These are phyloP conservation scores for Belgica antarctica DNA, from an alignment of 2,888 invertebrate genomes.

Conservation along the genomic window DNA sequence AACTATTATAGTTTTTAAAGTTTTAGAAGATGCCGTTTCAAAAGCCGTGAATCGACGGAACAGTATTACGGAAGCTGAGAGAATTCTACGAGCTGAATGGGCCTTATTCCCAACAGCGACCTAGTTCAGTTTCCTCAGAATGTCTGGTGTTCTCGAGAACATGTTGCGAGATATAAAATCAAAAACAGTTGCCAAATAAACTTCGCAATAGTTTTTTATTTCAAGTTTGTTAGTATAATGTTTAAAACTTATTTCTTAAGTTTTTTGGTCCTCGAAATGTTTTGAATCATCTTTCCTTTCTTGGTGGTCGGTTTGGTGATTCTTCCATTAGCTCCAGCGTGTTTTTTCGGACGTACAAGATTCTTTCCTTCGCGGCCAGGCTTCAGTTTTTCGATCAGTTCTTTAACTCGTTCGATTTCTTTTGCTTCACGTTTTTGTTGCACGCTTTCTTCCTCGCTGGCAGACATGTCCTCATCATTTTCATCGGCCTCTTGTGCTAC, in stretches of 20 bases:
- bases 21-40: too few relatives aligned
- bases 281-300: conserved; percentile 49
- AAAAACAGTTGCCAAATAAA: too few relatives aligned
- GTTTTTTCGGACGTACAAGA: conserved; percentile 16
- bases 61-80: too few relatives aligned
- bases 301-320: conserved; percentile 34
- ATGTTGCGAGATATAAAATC: too few relatives aligned
- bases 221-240: too few relatives aligned
- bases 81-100: too few relatives aligned
- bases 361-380: conserved; percentile 35
- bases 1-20: too few relatives aligned
- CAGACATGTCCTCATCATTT: conserved; percentile 47
- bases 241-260: conserved; percentile 48
- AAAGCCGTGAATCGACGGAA: too few relatives aligned
- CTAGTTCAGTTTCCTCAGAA: too few relatives aligned
- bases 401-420: conserved; percentile 46
- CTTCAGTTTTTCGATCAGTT: conserved; percentile 37
- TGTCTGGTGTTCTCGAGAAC: too few relatives aligned
- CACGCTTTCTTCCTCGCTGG: conserved; percentile 46
- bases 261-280: conserved; percentile 46
- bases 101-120: too few relatives aligned
- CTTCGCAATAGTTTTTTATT: too few relatives aligned
- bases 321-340: neutral
- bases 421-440: conserved; percentile 47
- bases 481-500: conserved; percentile 48